Evolutionary conservation across 1,140 invertebrate genomes (phyloP), one percentile per base, ranked within the genome.

Genomic region (Saccostrea cuccullata): DNA sequence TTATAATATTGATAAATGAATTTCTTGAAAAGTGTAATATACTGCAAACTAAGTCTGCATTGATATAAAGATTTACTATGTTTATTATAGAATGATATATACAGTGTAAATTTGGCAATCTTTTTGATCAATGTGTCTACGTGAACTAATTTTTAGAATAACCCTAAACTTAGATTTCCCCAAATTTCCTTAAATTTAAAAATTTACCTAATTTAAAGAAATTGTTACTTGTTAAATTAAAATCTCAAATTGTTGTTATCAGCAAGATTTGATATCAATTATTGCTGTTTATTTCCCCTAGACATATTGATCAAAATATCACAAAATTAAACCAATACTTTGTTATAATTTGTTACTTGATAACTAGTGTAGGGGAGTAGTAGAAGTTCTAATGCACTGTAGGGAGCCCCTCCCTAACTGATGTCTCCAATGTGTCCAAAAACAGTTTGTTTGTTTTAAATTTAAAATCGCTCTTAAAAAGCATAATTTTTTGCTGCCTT

Each of bases 361-460:
- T 77, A 36, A 30, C 30, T 30, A 13, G 26, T 36, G 8, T 36
- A 77, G 11, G 26, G 3, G 15, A 15, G 26, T 30, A 77, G 26
- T 77, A 77, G 30, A 26, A 36, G 70, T 77, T 77, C 70, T 77
- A 30, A 77, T 77, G 70, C 70, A 77, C 70, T 77, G 70, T 26
- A 77, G 70, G 15, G 70, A 77, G 26, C 70, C 70, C 70, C 26
- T 77, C 26, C 70, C 70, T 30, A 15, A 15, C 26, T 77, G 70
- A 30, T 77, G 70, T 77, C 70, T 77, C 26, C 70, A 30, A 17
- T 77, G 70, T 77, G 8, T 26, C 70, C 23, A 30, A 73, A 64
- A 64, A 15, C 1, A 0, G 17, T 64, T 64, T 64, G 58, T 20
- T 20, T 64, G 6, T 17, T 64, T 64, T 17, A 20, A 64, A 6